Evolutionary conservation across 2,888 invertebrate species (phyloP).

Genomic region (Criorhina ranunculi): DNA sequence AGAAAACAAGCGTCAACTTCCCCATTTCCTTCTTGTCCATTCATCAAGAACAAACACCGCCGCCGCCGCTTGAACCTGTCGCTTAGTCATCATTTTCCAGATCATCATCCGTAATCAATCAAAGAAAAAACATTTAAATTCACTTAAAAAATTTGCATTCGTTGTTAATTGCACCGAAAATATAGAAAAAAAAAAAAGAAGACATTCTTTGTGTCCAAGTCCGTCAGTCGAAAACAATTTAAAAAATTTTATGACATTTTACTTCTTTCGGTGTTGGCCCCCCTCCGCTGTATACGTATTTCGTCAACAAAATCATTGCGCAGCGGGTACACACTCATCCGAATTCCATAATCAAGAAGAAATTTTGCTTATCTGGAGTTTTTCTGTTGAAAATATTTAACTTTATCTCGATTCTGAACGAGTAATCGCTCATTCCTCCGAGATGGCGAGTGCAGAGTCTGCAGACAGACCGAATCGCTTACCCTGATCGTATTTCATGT

Average conservation of each 20-base stretch:
- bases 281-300: background rate
- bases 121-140: constrained; percentile 67
- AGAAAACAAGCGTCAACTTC: background rate
- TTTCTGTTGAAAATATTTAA: constrained; percentile 44
- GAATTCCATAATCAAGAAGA: constrained; percentile 58
- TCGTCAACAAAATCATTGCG: constrained; percentile 60
- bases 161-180: constrained; percentile 65
- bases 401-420: constrained; percentile 55
- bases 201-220: constrained; percentile 31
- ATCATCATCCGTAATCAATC: constrained; percentile 64
- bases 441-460: constrained; percentile 19
- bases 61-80: background rate
- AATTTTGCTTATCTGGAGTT: constrained; percentile 60
- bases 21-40: background rate
- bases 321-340: constrained; percentile 33
- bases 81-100: constrained; percentile 24
- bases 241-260: constrained; percentile 29
- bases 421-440: constrained; percentile 58
- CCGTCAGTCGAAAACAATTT: constrained; percentile 32
- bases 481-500: constrained; percentile 29
- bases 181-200: constrained; percentile 2
- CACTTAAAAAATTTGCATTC: constrained; percentile 70
- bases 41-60: background rate
- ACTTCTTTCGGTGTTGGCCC: constrained; percentile 9
- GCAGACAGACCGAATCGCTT: background rate